These are phyloP conservation scores for Semnornis frantzii DNA, from an alignment of 2,113 vertebrate species.

Conservation along the genomic window DNA sequence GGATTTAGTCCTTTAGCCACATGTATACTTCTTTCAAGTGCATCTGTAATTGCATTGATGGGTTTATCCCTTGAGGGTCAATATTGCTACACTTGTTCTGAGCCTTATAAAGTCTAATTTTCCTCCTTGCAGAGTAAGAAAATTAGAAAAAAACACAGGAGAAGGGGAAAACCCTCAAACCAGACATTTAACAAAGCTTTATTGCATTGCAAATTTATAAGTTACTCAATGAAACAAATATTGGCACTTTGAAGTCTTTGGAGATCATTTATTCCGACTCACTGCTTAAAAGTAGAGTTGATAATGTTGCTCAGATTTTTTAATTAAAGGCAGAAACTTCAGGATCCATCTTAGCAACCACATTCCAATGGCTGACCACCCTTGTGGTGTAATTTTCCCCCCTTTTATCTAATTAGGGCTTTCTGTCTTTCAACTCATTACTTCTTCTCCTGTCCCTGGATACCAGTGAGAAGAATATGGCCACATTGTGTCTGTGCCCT, in stretches of 20 bases:
- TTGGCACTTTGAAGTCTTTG: background rate
- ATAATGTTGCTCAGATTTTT: background rate
- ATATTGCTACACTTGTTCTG: slow-evolving; percentile 16
- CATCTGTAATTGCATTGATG: slow-evolving; percentile 15
- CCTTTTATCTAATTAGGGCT: background rate
- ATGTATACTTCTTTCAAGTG: background rate
- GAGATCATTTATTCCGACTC: background rate
- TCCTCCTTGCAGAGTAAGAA: slow-evolving; percentile 8
- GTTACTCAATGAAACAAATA: background rate
- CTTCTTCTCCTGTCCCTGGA: background rate
- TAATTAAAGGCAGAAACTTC: background rate
- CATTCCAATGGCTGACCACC: background rate
- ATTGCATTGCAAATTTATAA: background rate
- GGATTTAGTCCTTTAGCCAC: background rate
- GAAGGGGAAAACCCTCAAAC: background rate
- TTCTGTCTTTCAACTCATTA: background rate
- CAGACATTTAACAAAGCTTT: background rate
- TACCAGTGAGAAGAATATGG: background rate
- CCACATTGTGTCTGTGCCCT: background rate
- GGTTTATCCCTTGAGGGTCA: background rate
- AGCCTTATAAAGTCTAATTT: slow-evolving; percentile 26
- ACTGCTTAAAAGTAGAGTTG: background rate
- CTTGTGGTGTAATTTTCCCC: background rate
- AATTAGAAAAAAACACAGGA: background rate
- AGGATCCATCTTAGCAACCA: background rate